Conservation (phyloP, 2,888 invertebrate species). For the Torymus texanus region DNA sequence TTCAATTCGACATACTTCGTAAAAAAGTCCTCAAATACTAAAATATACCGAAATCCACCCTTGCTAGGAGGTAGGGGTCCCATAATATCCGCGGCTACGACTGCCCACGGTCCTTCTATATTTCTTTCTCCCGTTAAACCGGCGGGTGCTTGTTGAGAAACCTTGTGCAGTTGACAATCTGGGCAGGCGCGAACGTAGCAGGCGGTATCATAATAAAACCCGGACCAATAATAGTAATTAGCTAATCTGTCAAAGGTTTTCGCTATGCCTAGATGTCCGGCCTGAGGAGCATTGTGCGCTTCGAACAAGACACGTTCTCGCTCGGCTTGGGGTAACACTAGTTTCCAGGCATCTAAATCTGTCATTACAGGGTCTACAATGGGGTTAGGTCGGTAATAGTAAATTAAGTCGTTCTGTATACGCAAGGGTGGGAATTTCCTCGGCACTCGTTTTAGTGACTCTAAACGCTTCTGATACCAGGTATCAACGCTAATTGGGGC, state of each 20-base stretch:
- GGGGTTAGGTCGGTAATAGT: not conserved
- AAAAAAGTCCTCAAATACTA: not conserved
- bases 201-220: not conserved
- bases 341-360: not conserved
- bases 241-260: not conserved
- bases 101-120: not conserved
- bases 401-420: not conserved
- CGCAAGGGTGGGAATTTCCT: not conserved
- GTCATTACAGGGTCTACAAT: not conserved
- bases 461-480: not conserved
- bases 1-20: not conserved
- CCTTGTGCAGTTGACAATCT: not conserved
- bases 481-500: not conserved
- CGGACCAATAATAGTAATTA: not conserved
- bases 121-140: not conserved
- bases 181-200: not conserved
- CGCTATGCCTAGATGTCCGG: not conserved
- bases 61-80: too few relatives aligned
- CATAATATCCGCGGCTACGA: not conserved
- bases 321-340: not conserved
- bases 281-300: not conserved
- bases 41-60: not conserved
- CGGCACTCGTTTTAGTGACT: not conserved
- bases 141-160: not conserved
- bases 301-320: not conserved